Conservation (phyloP, 2,888 invertebrate genomes). For the Agonopterix arenella region DNA sequence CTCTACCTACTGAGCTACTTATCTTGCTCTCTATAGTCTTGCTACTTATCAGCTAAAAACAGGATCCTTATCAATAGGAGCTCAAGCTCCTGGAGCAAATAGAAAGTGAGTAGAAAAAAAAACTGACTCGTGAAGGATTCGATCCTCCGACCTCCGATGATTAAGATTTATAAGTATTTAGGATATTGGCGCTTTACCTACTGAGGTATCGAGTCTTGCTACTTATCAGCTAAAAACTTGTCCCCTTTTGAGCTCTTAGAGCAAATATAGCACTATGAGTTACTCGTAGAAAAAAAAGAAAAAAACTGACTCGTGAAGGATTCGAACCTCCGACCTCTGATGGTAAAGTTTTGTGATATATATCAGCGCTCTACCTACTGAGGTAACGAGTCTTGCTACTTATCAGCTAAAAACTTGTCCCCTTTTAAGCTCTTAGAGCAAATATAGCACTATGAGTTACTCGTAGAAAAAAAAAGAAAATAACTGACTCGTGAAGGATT, state of each 20-base stretch:
- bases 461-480: background rate
- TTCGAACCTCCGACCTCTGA: conserved; percentile 29
- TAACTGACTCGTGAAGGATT: conserved; percentile 23
- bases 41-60: background rate
- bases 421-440: too few relatives aligned
- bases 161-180: conserved; percentile 4
- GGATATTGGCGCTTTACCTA: conserved; percentile 9
- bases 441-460: too few relatives aligned
- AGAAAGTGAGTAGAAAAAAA: background rate
- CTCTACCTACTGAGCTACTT: conserved; percentile 3
- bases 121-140: conserved; percentile 23
- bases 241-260: too few relatives aligned
- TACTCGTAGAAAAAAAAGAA: background rate
- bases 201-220: background rate
- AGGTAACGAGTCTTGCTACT: background rate
- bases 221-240: background rate
- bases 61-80: too few relatives aligned
- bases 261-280: too few relatives aligned
- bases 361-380: conserved; percentile 7
- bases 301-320: conserved; percentile 19
- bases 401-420: background rate
- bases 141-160: conserved; percentile 25
- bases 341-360: conserved; percentile 8
- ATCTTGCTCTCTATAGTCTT: too few relatives aligned
- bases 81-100: too few relatives aligned